phyloP scores from a whole-genome alignment of 2,797 vertebrate genomes.

The Peromyscus aztecus region DNA sequence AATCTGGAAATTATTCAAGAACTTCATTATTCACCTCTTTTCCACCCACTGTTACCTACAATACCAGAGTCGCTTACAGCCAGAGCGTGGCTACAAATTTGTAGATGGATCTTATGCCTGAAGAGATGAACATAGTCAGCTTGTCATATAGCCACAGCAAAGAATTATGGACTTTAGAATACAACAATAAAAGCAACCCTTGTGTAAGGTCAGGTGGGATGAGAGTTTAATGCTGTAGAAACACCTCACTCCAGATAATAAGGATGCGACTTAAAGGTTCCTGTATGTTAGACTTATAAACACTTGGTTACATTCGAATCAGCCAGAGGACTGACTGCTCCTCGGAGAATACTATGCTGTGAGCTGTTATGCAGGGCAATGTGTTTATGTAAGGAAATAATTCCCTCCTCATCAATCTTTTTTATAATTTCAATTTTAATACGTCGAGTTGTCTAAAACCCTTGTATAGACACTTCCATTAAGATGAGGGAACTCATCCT shows the following conservation, averaged over 20 bases:
- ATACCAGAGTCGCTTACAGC: background rate
- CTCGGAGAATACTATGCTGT: background rate
- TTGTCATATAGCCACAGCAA: background rate
- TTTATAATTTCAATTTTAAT: slow-evolving; percentile 72
- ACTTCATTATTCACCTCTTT: slow-evolving; percentile 55
- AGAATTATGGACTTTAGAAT: background rate
- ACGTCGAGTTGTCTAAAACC: slow-evolving; percentile 60
- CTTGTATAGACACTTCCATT: slow-evolving; percentile 44
- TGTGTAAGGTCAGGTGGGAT: background rate
- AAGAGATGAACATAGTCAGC: background rate
- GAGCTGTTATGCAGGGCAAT: slow-evolving; percentile 31
- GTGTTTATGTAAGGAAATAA: slow-evolving; percentile 60
- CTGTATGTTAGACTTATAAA: slow-evolving; percentile 2
- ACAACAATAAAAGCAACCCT: background rate
- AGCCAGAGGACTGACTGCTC: background rate
- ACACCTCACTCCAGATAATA: slow-evolving; percentile 33
- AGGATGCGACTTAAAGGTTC: slow-evolving; percentile 8
- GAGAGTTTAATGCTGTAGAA: background rate
- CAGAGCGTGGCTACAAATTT: slow-evolving; percentile 15
- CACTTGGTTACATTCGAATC: slow-evolving; percentile 30
- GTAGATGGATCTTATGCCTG: background rate
- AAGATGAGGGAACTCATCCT: slow-evolving; percentile 35
- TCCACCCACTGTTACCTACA: background rate
- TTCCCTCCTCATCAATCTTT: slow-evolving; percentile 33
- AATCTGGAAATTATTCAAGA: slow-evolving; percentile 46